phyloP scores from a whole-genome alignment of 1,140 invertebrate genomes.

The Temnothorax curvispinosus region DNA sequence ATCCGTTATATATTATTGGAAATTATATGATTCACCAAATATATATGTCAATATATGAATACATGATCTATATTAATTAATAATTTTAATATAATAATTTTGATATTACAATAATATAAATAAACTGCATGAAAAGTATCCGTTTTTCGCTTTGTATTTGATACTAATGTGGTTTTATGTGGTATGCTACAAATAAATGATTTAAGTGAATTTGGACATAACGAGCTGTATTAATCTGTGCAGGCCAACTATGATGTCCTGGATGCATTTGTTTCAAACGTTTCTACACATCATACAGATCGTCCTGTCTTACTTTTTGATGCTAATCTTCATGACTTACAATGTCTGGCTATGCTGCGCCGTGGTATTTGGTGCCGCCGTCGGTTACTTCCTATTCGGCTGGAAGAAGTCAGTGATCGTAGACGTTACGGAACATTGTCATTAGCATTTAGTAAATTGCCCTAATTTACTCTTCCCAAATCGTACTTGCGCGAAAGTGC shows the following conservation, averaged over 20 bases:
- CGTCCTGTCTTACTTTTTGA: conserved; percentile 96
- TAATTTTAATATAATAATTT: conserved; percentile 1
- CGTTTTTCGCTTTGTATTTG: background rate
- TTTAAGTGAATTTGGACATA: background rate
- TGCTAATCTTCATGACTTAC: conserved; percentile 99
- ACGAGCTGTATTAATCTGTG: conserved; percentile 76
- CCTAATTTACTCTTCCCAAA: conserved; percentile 4
- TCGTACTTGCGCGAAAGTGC: conserved; percentile 12
- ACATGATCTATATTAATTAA: background rate
- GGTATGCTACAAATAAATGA: background rate
- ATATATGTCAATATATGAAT: conserved; percentile 8
- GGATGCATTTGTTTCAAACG: conserved; percentile 94
- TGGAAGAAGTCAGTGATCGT: conserved; percentile 96
- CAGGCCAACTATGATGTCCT: conserved; percentile 92
- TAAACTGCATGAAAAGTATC: background rate
- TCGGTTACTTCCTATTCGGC: conserved; percentile 97
- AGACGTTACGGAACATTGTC: conserved; percentile 98
- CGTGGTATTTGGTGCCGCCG: conserved; percentile 94
- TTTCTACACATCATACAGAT: conserved; percentile 96
- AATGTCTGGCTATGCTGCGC: conserved; percentile 97
- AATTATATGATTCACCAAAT: conserved; percentile 10
- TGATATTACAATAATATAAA: background rate
- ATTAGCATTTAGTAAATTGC: conserved; percentile 86
- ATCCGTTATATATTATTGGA: background rate
- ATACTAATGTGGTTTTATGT: background rate